Conservation (phyloP, 1,140 invertebrate species). For the Meloidogyne floridensis region DNA sequence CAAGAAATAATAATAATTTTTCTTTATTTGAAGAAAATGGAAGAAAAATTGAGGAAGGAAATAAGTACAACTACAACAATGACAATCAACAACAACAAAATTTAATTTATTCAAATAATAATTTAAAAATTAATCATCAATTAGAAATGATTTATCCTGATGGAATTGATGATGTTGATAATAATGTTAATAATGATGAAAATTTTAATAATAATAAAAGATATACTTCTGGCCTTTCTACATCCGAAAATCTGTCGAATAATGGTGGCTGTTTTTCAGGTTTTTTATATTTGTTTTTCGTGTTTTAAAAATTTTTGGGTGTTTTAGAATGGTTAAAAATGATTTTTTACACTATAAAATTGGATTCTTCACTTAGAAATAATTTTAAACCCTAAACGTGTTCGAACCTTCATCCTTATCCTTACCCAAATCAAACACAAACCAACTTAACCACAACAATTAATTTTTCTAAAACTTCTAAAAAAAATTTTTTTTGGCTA, state of each 20-base stretch:
- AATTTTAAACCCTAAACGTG: too few species aligned
- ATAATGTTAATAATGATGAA: too few species aligned
- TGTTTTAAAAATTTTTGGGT: conserved; percentile 1
- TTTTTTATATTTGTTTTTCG: neutral
- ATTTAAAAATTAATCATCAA: conserved; percentile 50
- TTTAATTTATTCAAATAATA: neutral
- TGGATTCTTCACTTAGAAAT: neutral
- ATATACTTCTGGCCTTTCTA: neutral
- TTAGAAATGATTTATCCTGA: conserved; percentile 63
- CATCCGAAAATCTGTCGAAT: neutral
- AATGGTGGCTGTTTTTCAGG: neutral
- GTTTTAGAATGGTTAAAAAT: neutral
- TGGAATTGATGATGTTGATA: conserved; percentile 18
- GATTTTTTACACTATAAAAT: neutral
- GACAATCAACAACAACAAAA: neutral
- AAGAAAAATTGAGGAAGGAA: too few species aligned
- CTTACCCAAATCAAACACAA: too few species aligned
- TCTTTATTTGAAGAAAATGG: too few species aligned
- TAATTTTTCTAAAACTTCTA: too few species aligned
- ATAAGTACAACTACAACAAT: too few species aligned
- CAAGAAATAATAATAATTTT: neutral
- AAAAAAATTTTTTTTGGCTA: too few species aligned
- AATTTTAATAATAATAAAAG: neutral
- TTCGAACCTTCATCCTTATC: too few species aligned
- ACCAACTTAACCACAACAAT: too few species aligned